These are phyloP conservation scores for Drosophila seclusa DNA, from an alignment of 2,888 invertebrate genomes.

Conservation along the genomic window DNA sequence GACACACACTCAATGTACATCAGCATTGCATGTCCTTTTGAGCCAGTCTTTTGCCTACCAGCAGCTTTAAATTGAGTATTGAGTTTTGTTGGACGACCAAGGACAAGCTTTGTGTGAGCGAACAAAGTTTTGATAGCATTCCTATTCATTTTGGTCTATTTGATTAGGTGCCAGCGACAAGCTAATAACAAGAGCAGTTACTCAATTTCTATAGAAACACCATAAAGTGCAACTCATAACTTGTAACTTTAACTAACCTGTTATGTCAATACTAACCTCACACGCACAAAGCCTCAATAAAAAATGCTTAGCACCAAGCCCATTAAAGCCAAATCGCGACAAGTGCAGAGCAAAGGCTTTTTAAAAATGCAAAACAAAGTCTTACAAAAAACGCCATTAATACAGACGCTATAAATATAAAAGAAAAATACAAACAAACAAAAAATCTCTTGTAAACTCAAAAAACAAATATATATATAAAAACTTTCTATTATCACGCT, in stretches of 20 bases:
- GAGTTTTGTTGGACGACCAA: slow-evolving; percentile 44
- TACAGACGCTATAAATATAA: slow-evolving; percentile 41
- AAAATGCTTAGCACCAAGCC: slow-evolving; percentile 1
- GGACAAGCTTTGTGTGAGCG: slow-evolving; percentile 38
- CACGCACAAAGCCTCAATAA: neutral
- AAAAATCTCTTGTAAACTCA: slow-evolving; percentile 64
- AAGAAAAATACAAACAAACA: slow-evolving; percentile 45
- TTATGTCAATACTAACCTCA: neutral
- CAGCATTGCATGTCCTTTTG: slow-evolving; percentile 4
- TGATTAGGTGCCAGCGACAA: slow-evolving; percentile 43
- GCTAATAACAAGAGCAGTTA: slow-evolving; percentile 33
- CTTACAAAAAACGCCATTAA: slow-evolving; percentile 43
- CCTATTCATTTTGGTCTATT: slow-evolving; percentile 37
- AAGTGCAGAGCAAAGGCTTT: slow-evolving; percentile 31
- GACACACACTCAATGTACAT: slow-evolving; percentile 34
- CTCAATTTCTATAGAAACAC: slow-evolving; percentile 21
- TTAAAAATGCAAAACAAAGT: slow-evolving; percentile 21
- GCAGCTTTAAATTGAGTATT: slow-evolving; percentile 65
- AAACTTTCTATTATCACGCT: slow-evolving; percentile 82
- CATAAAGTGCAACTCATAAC: slow-evolving; percentile 1
- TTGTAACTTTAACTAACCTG: neutral
- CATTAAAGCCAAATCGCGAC: slow-evolving; percentile 58
- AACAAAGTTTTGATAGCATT: slow-evolving; percentile 73
- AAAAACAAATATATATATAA: slow-evolving; percentile 72
- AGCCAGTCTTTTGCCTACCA: slow-evolving; percentile 46